These are phyloP conservation scores for Diadema setosum DNA, from an alignment of 35 echinoderm and acorn worm species.

Conservation along the genomic window DNA sequence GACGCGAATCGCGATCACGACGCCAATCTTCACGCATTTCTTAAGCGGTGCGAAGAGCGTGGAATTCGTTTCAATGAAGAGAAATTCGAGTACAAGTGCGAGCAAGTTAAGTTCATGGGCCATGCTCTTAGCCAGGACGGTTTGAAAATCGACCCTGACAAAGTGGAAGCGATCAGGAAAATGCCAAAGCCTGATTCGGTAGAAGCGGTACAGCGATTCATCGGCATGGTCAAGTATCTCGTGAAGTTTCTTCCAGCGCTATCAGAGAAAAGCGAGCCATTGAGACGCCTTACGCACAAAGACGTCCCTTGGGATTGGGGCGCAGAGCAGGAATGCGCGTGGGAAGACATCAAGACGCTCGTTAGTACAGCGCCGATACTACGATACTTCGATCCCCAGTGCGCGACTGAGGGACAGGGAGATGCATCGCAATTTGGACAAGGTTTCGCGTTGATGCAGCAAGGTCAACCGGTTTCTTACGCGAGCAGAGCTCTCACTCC, in stretches of 20 bases:
- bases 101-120: slow-evolving; percentile 37
- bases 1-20: slow-evolving; percentile 37
- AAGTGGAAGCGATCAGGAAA: slow-evolving; percentile 39
- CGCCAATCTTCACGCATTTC: background rate
- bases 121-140: slow-evolving; percentile 1
- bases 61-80: slow-evolving; percentile 42
- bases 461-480: slow-evolving; percentile 51
- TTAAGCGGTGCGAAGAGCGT: slow-evolving; percentile 26
- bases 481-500: slow-evolving; percentile 48
- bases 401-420: slow-evolving; percentile 32
- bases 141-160: background rate
- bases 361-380: slow-evolving; percentile 26
- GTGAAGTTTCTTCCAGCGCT: slow-evolving; percentile 41
- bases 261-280: slow-evolving; percentile 22
- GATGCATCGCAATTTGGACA: slow-evolving; percentile 47
- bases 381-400: slow-evolving; percentile 33
- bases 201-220: background rate
- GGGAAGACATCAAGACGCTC: slow-evolving; percentile 4
- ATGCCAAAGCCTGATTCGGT: slow-evolving; percentile 17
- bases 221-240: slow-evolving; percentile 43
- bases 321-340: slow-evolving; percentile 12
- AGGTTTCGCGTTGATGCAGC: slow-evolving; percentile 36
- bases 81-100: slow-evolving; percentile 32
- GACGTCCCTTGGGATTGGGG: slow-evolving; percentile 37
- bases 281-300: slow-evolving; percentile 51